Percentiles rank a stretch among this genome's conserved stretches.
phyloP scores from a whole-genome alignment of 53 echinoderm and acorn worm genomes.

The Antedon mediterranea region DNA sequence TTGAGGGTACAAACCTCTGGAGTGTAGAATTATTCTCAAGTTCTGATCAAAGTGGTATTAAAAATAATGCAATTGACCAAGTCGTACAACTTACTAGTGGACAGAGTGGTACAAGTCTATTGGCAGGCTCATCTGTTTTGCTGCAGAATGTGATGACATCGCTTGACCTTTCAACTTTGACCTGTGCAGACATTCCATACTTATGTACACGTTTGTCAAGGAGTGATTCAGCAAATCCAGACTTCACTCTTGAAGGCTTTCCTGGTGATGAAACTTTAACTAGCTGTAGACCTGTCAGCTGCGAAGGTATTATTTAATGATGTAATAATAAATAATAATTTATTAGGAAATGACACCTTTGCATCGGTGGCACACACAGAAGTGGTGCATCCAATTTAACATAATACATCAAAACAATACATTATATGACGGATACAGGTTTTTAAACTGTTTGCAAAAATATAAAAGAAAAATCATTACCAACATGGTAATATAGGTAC shows the following conservation, averaged over 20 bases:
- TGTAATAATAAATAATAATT: no score
- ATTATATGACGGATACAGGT: no score
- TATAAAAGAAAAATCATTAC: no score
- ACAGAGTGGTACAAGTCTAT: constrained; percentile 6
- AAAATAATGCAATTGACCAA: not conserved
- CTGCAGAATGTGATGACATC: not conserved
- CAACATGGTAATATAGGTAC: no score
- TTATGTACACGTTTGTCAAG: constrained; percentile 27
- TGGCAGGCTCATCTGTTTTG: constrained; percentile 5
- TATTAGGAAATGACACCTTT: no score
- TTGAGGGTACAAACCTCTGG: constrained; percentile 64
- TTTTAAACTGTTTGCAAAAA: no score
- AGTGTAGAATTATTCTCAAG: constrained; percentile 50
- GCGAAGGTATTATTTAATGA: constrained; percentile 59
- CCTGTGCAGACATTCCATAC: constrained; percentile 9
- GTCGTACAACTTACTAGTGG: constrained; percentile 5
- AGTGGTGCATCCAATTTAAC: no score
- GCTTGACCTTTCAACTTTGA: not conserved
- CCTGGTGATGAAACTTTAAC: constrained; percentile 27
- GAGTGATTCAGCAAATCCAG: constrained; percentile 23
- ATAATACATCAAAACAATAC: no score
- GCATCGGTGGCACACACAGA: no score
- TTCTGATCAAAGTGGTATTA: constrained; percentile 18
- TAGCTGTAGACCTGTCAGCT: constrained; percentile 25
- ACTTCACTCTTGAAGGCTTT: constrained; percentile 33